These are phyloP conservation scores for Leptinotarsa juncta DNA, from an alignment of 2,888 invertebrate genomes.

Conservation along the genomic window DNA sequence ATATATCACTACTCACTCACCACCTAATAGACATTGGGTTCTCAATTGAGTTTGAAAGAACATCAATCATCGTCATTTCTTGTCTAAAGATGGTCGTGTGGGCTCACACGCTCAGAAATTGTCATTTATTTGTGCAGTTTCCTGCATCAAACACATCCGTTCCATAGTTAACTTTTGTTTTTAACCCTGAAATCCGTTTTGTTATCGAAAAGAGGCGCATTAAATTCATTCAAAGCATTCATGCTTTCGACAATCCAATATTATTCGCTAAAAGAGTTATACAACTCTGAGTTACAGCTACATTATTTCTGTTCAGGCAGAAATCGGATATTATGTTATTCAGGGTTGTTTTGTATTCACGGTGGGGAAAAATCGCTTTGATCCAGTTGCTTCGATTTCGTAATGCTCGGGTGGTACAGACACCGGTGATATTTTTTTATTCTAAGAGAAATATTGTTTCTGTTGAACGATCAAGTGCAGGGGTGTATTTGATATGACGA, in stretches of 20 bases:
- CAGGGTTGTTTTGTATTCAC: background rate
- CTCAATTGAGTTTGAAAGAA: too few species aligned
- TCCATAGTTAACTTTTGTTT: background rate
- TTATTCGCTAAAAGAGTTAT: background rate
- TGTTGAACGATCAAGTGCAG: background rate
- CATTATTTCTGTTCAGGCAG: background rate
- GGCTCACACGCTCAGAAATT: too few species aligned
- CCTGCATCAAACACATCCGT: background rate
- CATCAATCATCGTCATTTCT: too few species aligned
- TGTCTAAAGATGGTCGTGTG: too few species aligned
- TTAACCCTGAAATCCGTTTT: background rate
- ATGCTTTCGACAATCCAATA: constrained; percentile 8
- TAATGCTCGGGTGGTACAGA: constrained; percentile 3
- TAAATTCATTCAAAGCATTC: background rate
- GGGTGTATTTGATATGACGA: background rate
- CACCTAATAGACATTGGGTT: too few species aligned
- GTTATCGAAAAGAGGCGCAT: background rate
- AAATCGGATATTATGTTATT: constrained; percentile 1
- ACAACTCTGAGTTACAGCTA: background rate
- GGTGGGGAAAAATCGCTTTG: background rate
- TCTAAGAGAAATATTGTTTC: background rate
- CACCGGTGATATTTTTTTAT: constrained; percentile 1
- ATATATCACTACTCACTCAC: too few species aligned
- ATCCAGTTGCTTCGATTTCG: constrained; percentile 1
- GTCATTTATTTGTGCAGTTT: too few species aligned